Percentiles rank a stretch among this genome's conserved stretches.
phyloP scores from a whole-genome alignment of 2,113 vertebrate species.

The Pelobates fuscus region DNA sequence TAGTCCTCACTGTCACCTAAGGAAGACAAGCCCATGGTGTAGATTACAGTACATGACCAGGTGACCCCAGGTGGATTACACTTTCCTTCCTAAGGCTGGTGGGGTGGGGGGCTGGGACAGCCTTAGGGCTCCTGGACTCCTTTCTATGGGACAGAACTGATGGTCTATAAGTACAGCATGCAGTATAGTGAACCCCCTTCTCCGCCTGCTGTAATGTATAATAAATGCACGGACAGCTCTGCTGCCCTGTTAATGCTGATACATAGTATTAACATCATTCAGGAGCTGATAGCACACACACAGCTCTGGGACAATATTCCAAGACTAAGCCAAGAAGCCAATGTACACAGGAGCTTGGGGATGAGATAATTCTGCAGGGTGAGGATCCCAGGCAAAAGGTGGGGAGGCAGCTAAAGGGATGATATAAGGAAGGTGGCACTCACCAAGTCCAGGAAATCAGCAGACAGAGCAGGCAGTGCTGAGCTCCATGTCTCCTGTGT shows the following conservation, averaged over 20 bases:
- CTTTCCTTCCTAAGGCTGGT: slow-evolving; percentile 1
- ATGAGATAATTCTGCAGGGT: background rate
- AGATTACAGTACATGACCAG: slow-evolving; percentile 13
- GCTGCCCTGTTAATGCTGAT: background rate
- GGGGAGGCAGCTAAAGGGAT: background rate
- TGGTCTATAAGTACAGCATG: background rate
- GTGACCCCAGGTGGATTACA: slow-evolving; percentile 33
- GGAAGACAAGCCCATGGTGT: slow-evolving; percentile 6
- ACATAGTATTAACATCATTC: background rate
- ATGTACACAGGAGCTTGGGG: background rate
- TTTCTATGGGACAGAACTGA: background rate
- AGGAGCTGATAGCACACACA: background rate
- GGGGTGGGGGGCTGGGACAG: slow-evolving; percentile 9
- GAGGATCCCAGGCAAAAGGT: background rate
- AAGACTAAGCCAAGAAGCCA: too few relatives aligned
- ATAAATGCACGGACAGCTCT: background rate
- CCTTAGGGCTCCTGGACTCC: background rate
- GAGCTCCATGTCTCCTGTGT: slow-evolving; percentile 24
- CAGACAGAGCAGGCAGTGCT: background rate
- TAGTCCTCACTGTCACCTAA: background rate
- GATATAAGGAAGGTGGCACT: slow-evolving; percentile 10
- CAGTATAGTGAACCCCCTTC: slow-evolving; percentile 8
- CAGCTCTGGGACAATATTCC: background rate
- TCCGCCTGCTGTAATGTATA: background rate
- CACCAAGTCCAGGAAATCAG: slow-evolving; percentile 14